phyloP scores from a whole-genome alignment of 2,888 invertebrate genomes.

The Tetramorium bicarinatum region DNA sequence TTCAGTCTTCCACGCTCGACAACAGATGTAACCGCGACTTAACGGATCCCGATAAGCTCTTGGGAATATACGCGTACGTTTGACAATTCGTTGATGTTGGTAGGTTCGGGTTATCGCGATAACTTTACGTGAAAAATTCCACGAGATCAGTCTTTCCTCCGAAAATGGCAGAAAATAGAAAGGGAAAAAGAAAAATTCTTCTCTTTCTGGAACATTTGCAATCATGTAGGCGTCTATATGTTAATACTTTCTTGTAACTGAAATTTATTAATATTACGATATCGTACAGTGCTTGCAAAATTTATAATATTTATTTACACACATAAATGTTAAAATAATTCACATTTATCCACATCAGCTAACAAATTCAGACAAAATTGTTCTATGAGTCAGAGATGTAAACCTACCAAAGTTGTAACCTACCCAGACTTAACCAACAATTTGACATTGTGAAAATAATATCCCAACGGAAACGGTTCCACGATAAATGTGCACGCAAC shows the following conservation, averaged over 20 bases:
- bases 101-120: constrained; percentile 78
- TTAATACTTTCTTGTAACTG: neutral
- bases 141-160: constrained; percentile 76
- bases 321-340: neutral
- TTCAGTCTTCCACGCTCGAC: constrained; percentile 63
- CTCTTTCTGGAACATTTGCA: neutral
- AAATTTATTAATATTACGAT: neutral
- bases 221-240: neutral
- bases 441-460: constrained; percentile 50
- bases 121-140: constrained; percentile 81
- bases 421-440: constrained; percentile 38
- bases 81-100: constrained; percentile 69
- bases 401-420: constrained; percentile 1
- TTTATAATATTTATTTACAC: neutral
- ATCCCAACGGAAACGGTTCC: constrained; percentile 55
- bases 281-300: neutral
- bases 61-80: constrained; percentile 80
- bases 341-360: neutral
- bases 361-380: constrained; percentile 2
- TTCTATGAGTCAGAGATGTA: constrained; percentile 9
- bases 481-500: constrained; percentile 74
- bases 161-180: neutral
- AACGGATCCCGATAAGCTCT: constrained; percentile 84
- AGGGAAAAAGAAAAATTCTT: constrained; percentile 10
- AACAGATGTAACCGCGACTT: constrained; percentile 81